Evolutionary conservation across 1,140 invertebrate genomes (phyloP), one percentile per base, ranked within the genome.

Genomic region (Maconellicoccus hirsutus): DNA sequence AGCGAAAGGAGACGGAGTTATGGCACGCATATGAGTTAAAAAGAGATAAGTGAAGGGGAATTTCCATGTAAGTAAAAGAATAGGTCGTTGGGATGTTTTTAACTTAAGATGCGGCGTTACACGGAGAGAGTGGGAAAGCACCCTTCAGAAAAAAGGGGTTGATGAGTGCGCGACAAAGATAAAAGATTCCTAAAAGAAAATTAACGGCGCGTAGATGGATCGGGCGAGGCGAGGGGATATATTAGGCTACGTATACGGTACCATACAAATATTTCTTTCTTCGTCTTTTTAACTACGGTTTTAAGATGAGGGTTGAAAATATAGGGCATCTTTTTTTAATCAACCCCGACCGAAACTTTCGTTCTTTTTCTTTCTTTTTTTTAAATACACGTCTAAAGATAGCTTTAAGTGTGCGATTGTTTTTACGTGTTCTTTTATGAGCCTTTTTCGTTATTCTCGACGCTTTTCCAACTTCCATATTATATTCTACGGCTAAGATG

Each of bases 1-100:
- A 39, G 25, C n/a, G 71, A 27, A 52, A 69, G 25, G 63, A 59
- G 59, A 70, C 8, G 22, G 22, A 66, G 22, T 66, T 26, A 66
- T 19, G 19, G 61, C 25, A 66, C 61, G 61, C 61, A 66, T 66
- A 66, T 66, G 61, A 66, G 61, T 66, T 66, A 26, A 19, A 66
- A 25, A 66, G 61, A 66, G 61, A 66, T 66, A 19, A 21, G 59
- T 14, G 59, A 21, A 63, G n/a, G 72, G 33, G 66, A 71, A 16
- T 69, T 63, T 69, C 59, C 38, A 52, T 73, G 71, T 69, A 61
- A 74, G 73, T 73, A 73, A 73, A 74, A 74, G 73, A 74, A 74
- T 74, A 73, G 73, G 61, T 66, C 61, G 61, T 66, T 66, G 61
- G 61, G 61, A 66, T 66, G 61, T 66, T 66, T 66, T 66, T 66